These are phyloP conservation scores for Alsophila aescularia DNA, from an alignment of 2,888 invertebrate species.

Conservation along the genomic window DNA sequence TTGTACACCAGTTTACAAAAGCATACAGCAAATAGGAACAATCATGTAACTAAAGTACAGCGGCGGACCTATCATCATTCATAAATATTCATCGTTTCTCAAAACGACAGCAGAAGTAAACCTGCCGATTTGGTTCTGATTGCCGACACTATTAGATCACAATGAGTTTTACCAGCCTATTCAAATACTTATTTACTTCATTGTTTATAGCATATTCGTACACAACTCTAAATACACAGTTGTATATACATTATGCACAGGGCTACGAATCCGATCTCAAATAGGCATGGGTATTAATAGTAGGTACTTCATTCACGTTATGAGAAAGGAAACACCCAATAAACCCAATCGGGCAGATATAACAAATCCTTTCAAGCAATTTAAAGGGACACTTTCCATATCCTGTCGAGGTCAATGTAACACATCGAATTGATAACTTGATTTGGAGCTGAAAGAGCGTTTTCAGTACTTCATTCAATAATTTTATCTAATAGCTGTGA, in stretches of 20 bases:
- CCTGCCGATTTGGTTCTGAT: too few species aligned
- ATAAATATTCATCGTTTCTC: too few species aligned
- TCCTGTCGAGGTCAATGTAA: constrained; percentile 73
- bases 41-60: too few species aligned
- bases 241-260: not conserved
- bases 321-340: constrained; percentile 65
- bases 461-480: constrained; percentile 80
- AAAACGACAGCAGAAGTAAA: too few species aligned
- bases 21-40: too few species aligned
- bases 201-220: too few species aligned
- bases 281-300: constrained; percentile 1
- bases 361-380: constrained; percentile 70
- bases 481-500: constrained; percentile 78
- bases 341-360: constrained; percentile 55
- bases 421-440: constrained; percentile 72
- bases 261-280: not conserved
- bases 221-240: too few species aligned
- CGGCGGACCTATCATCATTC: too few species aligned
- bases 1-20: too few species aligned
- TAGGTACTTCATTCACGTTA: constrained; percentile 9
- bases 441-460: constrained; percentile 74
- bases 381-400: constrained; percentile 77
- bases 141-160: too few species aligned
- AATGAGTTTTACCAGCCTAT: too few species aligned
- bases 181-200: too few species aligned